A percentile compares a stretch with the other conserved stretches of the same genome.
Evolutionary conservation across 2,113 vertebrate species (phyloP).

Genomic region (Mionectes macconnelli): DNA sequence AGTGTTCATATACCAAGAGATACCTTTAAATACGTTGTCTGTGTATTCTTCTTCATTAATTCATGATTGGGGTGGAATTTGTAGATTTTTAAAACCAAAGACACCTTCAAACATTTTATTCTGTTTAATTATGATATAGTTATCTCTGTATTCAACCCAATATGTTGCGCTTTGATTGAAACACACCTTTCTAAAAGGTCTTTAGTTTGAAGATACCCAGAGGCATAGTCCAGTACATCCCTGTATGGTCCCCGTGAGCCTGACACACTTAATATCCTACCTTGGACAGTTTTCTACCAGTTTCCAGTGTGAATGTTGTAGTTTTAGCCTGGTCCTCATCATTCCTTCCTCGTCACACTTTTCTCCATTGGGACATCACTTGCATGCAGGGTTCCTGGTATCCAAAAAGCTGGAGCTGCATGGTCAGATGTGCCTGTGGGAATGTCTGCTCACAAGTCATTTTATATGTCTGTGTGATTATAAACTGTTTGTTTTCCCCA

Average conservation of each 20-base stretch:
- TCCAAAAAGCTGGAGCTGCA: background rate
- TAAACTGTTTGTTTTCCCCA: background rate
- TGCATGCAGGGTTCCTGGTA: accelerated
- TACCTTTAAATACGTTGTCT: background rate
- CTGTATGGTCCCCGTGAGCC: accelerated
- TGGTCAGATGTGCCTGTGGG: background rate
- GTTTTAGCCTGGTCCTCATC: background rate
- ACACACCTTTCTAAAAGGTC: background rate
- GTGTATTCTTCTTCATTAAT: background rate
- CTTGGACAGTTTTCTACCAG: background rate
- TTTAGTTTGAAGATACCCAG: background rate
- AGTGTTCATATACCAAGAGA: background rate
- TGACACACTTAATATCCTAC: background rate
- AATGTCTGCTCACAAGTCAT: background rate
- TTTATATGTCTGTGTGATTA: background rate
- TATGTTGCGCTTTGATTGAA: background rate
- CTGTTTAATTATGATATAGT: background rate
- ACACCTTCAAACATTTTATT: background rate
- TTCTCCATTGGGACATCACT: background rate
- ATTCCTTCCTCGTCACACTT: background rate
- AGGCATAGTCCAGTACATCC: background rate
- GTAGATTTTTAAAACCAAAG: background rate
- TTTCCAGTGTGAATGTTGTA: background rate
- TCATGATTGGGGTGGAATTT: background rate
- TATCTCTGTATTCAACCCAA: background rate